Evolutionary conservation across 1,140 invertebrate genomes (phyloP), one percentile per base, ranked within the genome.

Genomic region (Cyclina sinensis): DNA sequence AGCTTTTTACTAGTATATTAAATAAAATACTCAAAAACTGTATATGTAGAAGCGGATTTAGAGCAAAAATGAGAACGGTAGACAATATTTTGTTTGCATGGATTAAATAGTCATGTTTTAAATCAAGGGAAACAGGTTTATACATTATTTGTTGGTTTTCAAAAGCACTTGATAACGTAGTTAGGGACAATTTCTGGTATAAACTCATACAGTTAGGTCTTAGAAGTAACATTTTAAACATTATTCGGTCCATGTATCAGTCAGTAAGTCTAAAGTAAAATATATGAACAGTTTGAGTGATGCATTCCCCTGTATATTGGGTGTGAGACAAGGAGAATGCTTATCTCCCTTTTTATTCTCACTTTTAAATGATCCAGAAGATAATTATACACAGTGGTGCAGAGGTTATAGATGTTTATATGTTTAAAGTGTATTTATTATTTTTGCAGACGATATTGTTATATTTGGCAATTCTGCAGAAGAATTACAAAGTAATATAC

Each of bases 401-500:
- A 14, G 14, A 68, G 11, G 37, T n/a, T 30, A 74, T 81, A 27
- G 62, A 74, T 54, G 48, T 74, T 73, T 24, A 62, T 35, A 70
- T 84, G 62, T 73, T 54, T 0, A 76, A 48, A 46, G 21, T 74
- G 57, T 82, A 80, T 43, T n/a, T n/a, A n/a, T n/a, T n/a, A n/a
- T n/a, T n/a, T n/a, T n/a, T n/a, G n/a, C n/a, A 48, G 86, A 88
- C 35, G 86, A 88, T 57, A 88, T 83, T 68, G 37, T 83, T 43
- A 83, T 83, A 12, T 43, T 83, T 24, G 32, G n/a, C 24, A 46
- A 68, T 27, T 83, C 80, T 30, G 21, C 37, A 0, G 62, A 48
- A 68, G 62, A 30, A 27, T 48, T 83, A 21, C 59, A 83, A 68
- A 39, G 27, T 12, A 24, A 35, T 80, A 46, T 80, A 46, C 7